phyloP scores from a whole-genome alignment of 1,140 invertebrate species.

The Ceratina australensis region DNA sequence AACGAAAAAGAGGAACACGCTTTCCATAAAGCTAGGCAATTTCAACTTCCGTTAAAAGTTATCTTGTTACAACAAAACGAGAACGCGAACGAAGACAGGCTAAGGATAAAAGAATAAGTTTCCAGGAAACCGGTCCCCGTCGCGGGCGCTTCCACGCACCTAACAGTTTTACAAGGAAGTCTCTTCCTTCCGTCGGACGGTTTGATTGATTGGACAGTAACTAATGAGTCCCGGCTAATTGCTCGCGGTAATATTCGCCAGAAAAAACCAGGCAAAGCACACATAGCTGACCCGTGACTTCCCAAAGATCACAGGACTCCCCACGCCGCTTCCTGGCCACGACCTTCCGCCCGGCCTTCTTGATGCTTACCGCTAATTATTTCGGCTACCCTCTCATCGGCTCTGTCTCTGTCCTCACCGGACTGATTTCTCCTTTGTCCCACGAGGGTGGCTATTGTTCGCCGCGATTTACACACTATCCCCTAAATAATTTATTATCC shows the following conservation, averaged over 20 bases:
- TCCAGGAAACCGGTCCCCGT: slow-evolving; percentile 13
- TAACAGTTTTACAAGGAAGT: slow-evolving; percentile 48
- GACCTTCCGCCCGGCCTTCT: slow-evolving; percentile 74
- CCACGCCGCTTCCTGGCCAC: slow-evolving; percentile 69
- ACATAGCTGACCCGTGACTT: slow-evolving; percentile 69
- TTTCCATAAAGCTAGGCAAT: neutral
- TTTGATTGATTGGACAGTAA: slow-evolving; percentile 71
- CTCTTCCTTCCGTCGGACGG: slow-evolving; percentile 36
- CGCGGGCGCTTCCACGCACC: slow-evolving; percentile 5
- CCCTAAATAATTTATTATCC: neutral
- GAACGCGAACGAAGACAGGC: neutral
- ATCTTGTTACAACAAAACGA: neutral
- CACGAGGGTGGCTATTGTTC: slow-evolving; percentile 5
- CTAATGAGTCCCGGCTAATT: slow-evolving; percentile 72
- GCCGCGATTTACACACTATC: slow-evolving; percentile 7
- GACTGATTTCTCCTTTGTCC: slow-evolving; percentile 57
- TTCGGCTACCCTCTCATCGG: slow-evolving; percentile 60
- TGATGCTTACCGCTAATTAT: slow-evolving; percentile 66
- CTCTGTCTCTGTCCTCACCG: slow-evolving; percentile 49
- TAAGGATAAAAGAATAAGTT: neutral
- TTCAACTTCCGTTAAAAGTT: neutral
- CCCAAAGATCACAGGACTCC: slow-evolving; percentile 71
- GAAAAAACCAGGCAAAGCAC: slow-evolving; percentile 69
- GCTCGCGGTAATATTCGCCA: slow-evolving; percentile 66
- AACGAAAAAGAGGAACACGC: too few relatives aligned